These are phyloP conservation scores for Epicauta chinensis DNA, from an alignment of 1,140 invertebrate species.

Conservation along the genomic window DNA sequence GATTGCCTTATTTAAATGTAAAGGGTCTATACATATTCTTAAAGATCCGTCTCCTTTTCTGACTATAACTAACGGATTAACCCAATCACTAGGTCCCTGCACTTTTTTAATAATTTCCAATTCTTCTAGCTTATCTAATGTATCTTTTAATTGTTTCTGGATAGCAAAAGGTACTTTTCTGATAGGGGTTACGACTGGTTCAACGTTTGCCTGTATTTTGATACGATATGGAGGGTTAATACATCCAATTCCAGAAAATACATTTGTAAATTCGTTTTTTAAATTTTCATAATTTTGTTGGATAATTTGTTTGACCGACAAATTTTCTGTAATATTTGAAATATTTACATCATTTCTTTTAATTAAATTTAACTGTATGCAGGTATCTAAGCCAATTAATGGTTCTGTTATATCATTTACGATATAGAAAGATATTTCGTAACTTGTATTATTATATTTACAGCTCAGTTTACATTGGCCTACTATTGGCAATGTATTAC, in stretches of 20 bases:
- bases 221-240: conserved; percentile 8
- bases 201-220: conserved; percentile 12
- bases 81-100: conserved; percentile 41
- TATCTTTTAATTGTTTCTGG: conserved; percentile 26
- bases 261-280: neutral
- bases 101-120: conserved; percentile 33
- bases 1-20: conserved; percentile 42
- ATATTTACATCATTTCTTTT: conserved; percentile 2
- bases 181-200: conserved; percentile 23
- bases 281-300: neutral
- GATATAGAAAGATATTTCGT: conserved; percentile 3
- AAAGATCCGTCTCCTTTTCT: conserved; percentile 34
- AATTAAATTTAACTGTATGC: conserved; percentile 5
- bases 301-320: no score
- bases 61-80: conserved; percentile 39
- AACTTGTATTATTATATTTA: conserved; percentile 3
- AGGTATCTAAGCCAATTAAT: conserved; percentile 8
- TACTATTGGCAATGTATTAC: conserved; percentile 12
- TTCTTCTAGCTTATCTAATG: conserved; percentile 25
- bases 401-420: neutral
- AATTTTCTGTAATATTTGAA: no score
- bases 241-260: conserved; percentile 15
- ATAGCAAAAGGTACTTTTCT: conserved; percentile 33
- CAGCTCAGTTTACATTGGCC: conserved; percentile 4
- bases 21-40: conserved; percentile 43